These are phyloP conservation scores for Acipenser oxyrinchus DNA, from an alignment of 2,797 vertebrate species.

Conservation along the genomic window DNA sequence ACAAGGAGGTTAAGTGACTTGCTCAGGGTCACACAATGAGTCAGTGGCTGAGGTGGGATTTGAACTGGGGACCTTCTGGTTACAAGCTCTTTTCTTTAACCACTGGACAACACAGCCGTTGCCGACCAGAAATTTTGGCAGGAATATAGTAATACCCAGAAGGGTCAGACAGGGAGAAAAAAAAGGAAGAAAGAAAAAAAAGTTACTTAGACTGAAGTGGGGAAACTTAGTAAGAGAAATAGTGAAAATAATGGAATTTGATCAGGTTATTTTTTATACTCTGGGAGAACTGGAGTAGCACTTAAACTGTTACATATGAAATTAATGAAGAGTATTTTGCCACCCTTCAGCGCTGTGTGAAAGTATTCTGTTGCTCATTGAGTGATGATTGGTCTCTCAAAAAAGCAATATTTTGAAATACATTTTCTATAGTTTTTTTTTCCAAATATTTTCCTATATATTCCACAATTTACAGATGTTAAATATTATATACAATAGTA, in stretches of 20 bases:
- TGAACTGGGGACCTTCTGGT: too few species aligned
- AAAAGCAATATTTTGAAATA: too few species aligned
- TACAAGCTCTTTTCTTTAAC: too few species aligned
- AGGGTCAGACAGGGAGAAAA: constrained; percentile 36
- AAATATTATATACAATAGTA: too few species aligned
- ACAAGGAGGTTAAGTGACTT: too few species aligned
- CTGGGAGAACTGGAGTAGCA: background rate
- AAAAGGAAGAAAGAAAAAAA: constrained; percentile 24
- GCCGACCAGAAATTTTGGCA: constrained; percentile 45
- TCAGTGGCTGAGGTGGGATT: too few species aligned
- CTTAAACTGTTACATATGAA: background rate
- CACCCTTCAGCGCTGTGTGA: background rate
- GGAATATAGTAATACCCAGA: constrained; percentile 40
- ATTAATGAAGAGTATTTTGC: background rate
- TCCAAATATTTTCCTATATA: too few species aligned
- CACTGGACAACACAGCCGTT: too few species aligned
- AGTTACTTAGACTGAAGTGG: background rate
- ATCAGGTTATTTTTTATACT: background rate
- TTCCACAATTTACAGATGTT: too few species aligned
- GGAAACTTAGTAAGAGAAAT: constrained; percentile 3
- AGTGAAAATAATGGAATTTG: constrained; percentile 2
- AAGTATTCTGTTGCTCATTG: background rate
- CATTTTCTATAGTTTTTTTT: too few species aligned
- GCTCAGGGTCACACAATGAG: too few species aligned
- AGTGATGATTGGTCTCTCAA: background rate